Conservation (phyloP, 92 coral and sea anemone genomes). For the Epizoanthus stellaris region DNA sequence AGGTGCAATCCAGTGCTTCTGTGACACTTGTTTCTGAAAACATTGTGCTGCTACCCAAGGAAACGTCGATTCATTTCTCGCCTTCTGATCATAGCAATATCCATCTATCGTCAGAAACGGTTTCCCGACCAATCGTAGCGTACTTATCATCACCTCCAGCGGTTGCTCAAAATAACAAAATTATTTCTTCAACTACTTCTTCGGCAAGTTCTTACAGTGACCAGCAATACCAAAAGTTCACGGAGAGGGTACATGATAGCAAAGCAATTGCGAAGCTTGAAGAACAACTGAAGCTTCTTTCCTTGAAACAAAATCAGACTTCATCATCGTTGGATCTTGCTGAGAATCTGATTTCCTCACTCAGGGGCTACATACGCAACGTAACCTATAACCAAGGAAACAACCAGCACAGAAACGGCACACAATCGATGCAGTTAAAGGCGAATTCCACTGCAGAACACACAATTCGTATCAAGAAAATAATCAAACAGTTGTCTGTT, state of each 20-base stretch:
- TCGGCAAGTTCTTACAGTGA: neutral
- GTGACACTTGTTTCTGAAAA: neutral
- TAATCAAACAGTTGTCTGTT: constrained; percentile 49
- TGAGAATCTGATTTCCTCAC: constrained; percentile 41
- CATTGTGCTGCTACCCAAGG: neutral
- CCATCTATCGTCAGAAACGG: neutral
- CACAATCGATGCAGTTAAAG: neutral
- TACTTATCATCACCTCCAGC: neutral
- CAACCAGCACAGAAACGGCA: neutral
- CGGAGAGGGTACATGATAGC: neutral
- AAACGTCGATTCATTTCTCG: neutral
- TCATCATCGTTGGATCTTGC: constrained; percentile 50
- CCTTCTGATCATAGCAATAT: neutral
- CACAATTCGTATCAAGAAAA: constrained; percentile 33
- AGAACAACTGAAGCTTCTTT: constrained; percentile 42
- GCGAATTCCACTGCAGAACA: neutral
- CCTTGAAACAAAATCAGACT: constrained; percentile 64
- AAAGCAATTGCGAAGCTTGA: constrained; percentile 35
- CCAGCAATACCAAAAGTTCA: neutral
- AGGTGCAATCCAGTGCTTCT: neutral
- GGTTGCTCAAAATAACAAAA: neutral
- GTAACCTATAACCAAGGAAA: constrained; percentile 3
- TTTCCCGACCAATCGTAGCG: neutral
- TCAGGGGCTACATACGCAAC: constrained; percentile 47
- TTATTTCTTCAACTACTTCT: neutral